Conservation (phyloP, 2,888 invertebrate genomes). For the Caenorhabditis afra region DNA sequence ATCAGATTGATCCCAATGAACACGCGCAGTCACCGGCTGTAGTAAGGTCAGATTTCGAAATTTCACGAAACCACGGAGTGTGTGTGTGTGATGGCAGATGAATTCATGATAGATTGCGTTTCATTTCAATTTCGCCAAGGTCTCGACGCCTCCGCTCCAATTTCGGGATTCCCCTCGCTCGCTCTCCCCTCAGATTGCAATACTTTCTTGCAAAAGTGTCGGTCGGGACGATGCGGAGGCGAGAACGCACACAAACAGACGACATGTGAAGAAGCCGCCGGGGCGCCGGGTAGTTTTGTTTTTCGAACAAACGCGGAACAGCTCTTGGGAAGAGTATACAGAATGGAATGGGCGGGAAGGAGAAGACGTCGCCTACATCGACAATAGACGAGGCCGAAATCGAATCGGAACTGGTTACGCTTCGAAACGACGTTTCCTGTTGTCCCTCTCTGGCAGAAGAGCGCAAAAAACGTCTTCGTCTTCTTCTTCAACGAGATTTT, state of each 20-base stretch:
- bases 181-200: background rate
- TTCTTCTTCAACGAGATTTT: background rate
- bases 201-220: constrained; percentile 23
- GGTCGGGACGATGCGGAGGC: constrained; percentile 12
- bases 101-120: constrained; percentile 6
- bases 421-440: constrained; percentile 32
- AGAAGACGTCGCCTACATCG: constrained; percentile 18
- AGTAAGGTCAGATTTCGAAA: constrained; percentile 55
- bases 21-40: background rate
- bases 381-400: constrained; percentile 34
- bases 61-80: constrained; percentile 9
- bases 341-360: background rate
- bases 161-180: constrained; percentile 9
- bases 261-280: constrained; percentile 40
- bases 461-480: no score
- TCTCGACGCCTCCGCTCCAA: constrained; percentile 40
- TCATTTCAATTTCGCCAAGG: constrained; percentile 32
- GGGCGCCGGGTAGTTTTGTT: constrained; percentile 38
- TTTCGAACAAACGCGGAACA: constrained; percentile 28
- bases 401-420: constrained; percentile 50
- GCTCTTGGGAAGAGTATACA: constrained; percentile 30
- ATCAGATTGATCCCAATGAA: constrained; percentile 42
- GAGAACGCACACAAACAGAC: constrained; percentile 43
- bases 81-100: constrained; percentile 13
- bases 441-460: constrained; percentile 4